phyloP scores from a whole-genome alignment of 2,113 vertebrate species.

The Proteles cristata region DNA sequence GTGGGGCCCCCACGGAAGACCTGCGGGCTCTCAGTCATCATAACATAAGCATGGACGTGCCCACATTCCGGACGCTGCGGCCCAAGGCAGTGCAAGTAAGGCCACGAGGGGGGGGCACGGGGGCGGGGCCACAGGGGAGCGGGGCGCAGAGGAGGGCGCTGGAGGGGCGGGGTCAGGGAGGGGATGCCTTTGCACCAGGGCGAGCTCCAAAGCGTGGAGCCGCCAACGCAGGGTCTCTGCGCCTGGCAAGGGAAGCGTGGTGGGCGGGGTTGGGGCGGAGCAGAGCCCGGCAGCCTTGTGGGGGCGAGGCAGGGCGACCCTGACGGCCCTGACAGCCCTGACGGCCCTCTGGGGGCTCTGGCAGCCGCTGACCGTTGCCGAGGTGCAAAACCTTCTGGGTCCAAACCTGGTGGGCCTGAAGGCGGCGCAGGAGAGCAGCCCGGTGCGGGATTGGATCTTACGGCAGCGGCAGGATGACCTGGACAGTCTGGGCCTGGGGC shows the following conservation, averaged over 20 bases:
- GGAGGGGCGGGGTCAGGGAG: not conserved
- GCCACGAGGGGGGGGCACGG: fast-evolving
- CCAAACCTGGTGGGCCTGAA: not conserved
- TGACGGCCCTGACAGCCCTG: not conserved
- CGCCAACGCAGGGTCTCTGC: not conserved
- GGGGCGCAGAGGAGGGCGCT: not conserved
- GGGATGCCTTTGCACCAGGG: fast-evolving
- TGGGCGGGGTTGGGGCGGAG: not conserved
- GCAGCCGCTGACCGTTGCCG: slow-evolving; percentile 74
- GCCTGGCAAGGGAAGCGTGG: not conserved
- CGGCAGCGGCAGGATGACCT: slow-evolving; percentile 77
- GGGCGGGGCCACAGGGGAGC: not conserved
- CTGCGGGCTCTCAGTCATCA: slow-evolving; percentile 72
- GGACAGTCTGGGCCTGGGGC: slow-evolving; percentile 67
- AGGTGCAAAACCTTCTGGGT: slow-evolving; percentile 84
- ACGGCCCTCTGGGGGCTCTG: not conserved
- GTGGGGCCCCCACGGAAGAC: slow-evolving; percentile 75
- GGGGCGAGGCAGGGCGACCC: not conserved
- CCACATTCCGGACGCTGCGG: slow-evolving; percentile 76
- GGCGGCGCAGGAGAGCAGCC: not conserved
- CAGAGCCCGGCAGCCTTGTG: not conserved
- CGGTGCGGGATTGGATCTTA: slow-evolving; percentile 72
- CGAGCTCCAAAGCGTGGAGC: not conserved
- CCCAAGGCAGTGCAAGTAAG: slow-evolving; percentile 78
- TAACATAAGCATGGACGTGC: slow-evolving; percentile 73